Base-by-base conservation (phyloP, 2,888 invertebrate species). In the Aromia moschata region DNA sequence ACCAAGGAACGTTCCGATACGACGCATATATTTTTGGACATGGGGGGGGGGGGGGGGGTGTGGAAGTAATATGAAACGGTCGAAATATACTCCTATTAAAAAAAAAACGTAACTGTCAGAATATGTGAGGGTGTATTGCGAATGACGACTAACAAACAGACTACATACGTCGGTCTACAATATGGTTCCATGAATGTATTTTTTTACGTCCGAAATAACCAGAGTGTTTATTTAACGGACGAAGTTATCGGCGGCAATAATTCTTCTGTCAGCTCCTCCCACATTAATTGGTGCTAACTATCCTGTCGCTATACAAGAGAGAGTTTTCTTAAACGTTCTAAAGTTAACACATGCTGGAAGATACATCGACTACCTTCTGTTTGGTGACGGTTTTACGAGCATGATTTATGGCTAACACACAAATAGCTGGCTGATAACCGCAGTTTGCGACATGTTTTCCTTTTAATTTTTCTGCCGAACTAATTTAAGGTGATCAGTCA, bases 341-440 rank as follows among this genome's bases (percentile, higher is more conserved):
- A 65, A 64, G 59, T 64, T 60, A 71, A 73, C 72, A 74, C 68
- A 73, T 74, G 73, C 68, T 68, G 60, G 64, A 75, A 76, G 73
- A 77, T 67, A 64, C 69, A 75, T 75, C 72, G 73, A 74, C 74
- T 75, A 75, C 74, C 74, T 76, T 74, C 70, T 71, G 72, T 68
- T 67, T 60, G 61, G 61, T 75, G 77, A 77, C 76, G 65, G 70
- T 67, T 77, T 77, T 76, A 78, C 41, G 51, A 52, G 51, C 51
- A 16, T 52, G 51, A 52, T 52, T 67, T 64, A 67, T 64, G 60
- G 37, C 58, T 47, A 64, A 67, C 65, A 67, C 63, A 67, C 67
- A 68, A 61, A 64, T 68, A 63, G 65, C 67, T 67, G 68, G 68
- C 65, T 70, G 71, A 70, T 73, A 73, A 75, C 73, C 74, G 71